Base-by-base conservation (phyloP, 2,888 invertebrate genomes). In the Tholera decimalis region DNA sequence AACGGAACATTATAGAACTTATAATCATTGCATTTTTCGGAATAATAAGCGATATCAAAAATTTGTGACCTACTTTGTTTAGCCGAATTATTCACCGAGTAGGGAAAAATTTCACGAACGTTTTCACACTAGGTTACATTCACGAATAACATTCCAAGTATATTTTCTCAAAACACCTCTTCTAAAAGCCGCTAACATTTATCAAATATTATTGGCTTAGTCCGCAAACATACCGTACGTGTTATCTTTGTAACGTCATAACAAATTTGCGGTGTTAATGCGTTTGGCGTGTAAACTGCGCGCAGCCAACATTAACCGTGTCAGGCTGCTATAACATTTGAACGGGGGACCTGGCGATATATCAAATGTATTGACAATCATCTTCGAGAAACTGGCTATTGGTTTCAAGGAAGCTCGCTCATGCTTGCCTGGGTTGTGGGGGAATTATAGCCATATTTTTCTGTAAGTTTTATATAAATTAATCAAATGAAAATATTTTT, bases 271-370 rank as follows among this genome's bases (percentile, higher is more conserved):
- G 77, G 80, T 77, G 83, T 77, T 88, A 88, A 88, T 88, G 87
- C 85, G 82, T 86, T 88, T 87, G 79, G 82, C 82, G 80, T 87
- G 88, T 87, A 84, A 81, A 85, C 85, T 84, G 75, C 47, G 73
- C 74, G 35, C 74, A 22, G 61, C 72, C 61, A 55, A 70, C 84
- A 83, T 85, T 85, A 84, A 75, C 77, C 22, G 46, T 65, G 56
- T 62, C 81, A 77, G 81, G 77, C 76, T 78, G 80, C 78, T 80
- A 77, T 80, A 78, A 83, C 82, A 81, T 78, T 74, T 75, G 79
- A 75, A 72, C 80, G 81, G 59, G 66, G 75, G 81, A 81, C 77
- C 79, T 73, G 65, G 44, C 85, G 67, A 86, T 87, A 83, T 82
- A 85, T 86, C 86, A 87, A 72, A 74, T 66, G 57, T 82, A 78